Evolutionary conservation across 2,888 invertebrate species (phyloP).

Genomic region (Xylota sylvarum): DNA sequence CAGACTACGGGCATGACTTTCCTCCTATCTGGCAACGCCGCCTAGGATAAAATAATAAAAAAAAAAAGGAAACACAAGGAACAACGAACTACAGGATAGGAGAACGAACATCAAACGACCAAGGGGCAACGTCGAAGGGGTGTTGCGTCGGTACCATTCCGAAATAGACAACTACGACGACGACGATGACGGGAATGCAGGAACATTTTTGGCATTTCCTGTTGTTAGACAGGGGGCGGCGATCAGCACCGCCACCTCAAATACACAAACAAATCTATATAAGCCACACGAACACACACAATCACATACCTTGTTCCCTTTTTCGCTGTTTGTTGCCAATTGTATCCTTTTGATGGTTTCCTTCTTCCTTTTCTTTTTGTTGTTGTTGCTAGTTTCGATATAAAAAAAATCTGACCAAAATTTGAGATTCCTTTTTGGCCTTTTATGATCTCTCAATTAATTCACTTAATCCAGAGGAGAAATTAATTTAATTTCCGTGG

Average conservation of each 20-base stretch:
- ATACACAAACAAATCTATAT: constrained; percentile 14
- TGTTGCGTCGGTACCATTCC: constrained; percentile 15
- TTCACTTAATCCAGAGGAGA: constrained; percentile 58
- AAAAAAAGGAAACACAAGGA: constrained; percentile 25
- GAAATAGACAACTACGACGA: constrained; percentile 38
- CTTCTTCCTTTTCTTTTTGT: constrained; percentile 61
- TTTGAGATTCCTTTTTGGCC: constrained; percentile 19
- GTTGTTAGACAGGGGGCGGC: constrained; percentile 57
- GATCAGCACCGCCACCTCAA: constrained; percentile 29
- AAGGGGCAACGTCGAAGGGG: constrained; percentile 14
- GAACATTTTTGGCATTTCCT: constrained; percentile 64
- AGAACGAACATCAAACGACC: constrained; percentile 24
- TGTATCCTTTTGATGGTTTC: constrained; percentile 57
- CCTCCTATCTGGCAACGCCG: constrained; percentile 18
- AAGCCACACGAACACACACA: constrained; percentile 19
- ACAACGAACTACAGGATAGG: constrained; percentile 34
- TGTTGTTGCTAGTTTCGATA: constrained; percentile 15
- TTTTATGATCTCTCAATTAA: constrained; percentile 34
- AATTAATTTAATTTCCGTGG: constrained; percentile 50
- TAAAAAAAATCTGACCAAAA: constrained; percentile 9
- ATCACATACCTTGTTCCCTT: constrained; percentile 38
- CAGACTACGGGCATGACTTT: no score
- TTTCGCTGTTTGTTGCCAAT: constrained; percentile 60
- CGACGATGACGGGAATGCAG: neutral
- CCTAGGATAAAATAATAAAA: neutral